Conservation (phyloP, 30 jellyfish, hydroid and myxozoan genomes). For the Aurelia sp. region DNA sequence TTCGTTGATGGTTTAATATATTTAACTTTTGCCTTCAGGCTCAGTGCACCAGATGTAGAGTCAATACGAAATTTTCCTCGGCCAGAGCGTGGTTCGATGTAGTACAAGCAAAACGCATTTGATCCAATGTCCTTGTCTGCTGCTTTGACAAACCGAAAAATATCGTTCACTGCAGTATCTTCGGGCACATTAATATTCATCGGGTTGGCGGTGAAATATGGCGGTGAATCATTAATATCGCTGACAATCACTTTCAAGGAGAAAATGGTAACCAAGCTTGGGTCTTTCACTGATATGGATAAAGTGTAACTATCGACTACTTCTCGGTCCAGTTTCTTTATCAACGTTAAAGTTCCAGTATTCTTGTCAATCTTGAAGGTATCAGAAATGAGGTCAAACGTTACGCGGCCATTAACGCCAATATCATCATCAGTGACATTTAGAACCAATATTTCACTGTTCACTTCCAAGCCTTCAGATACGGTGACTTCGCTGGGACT, state of each 20-base stretch:
- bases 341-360: constrained; percentile 49
- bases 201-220: constrained; percentile 30
- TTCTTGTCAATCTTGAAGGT: constrained; percentile 24
- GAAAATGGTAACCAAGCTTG: constrained; percentile 16
- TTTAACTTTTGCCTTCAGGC: constrained; percentile 28
- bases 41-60: constrained; percentile 47
- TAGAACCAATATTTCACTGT: constrained; percentile 33
- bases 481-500: constrained; percentile 53
- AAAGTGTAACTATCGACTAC: constrained; percentile 8
- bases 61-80: constrained; percentile 30
- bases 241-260: constrained; percentile 32
- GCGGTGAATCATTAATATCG: constrained; percentile 79
- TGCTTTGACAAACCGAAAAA: constrained; percentile 34
- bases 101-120: constrained; percentile 39
- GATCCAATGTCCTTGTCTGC: constrained; percentile 51
- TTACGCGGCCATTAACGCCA: constrained; percentile 65
- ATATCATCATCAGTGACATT: constrained; percentile 79
- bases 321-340: constrained; percentile 56
- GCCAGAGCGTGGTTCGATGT: constrained; percentile 57
- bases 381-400: constrained; percentile 33
- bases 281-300: constrained; percentile 49
- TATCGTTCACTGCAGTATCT: constrained; percentile 19
- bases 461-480: constrained; percentile 45
- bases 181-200: constrained; percentile 49
- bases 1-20: background rate